Base-by-base conservation (phyloP, 2,797 vertebrate genomes). In the Dendrocincla tyrannina region DNA sequence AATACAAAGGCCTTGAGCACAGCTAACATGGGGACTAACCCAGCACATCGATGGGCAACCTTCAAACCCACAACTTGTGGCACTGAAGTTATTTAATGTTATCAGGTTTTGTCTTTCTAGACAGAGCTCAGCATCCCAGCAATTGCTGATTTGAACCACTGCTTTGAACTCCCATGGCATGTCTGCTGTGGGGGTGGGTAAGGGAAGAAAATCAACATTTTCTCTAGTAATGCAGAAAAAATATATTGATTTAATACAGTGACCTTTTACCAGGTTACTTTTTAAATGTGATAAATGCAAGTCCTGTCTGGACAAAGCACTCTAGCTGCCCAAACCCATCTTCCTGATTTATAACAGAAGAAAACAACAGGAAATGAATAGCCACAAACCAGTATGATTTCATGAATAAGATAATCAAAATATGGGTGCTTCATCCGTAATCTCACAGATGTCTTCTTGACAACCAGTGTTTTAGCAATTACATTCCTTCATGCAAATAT, bases 331-430 rank as follows among this genome's bases (percentile, higher is more conserved):
- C 84, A 84, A 94, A 81, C 70, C 87, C 78, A 93, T 96, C 85
- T 85, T 81, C 88, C 90, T 92, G 85, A 93, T 95, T 89, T 88
- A 60, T 83, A 92, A 91, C 49, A 91, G 77, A 66, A 80, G 84
- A 95, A 96, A 94, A 89, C 69, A 94, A 81, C 89, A 95, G 96
- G 95, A 97, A 96, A 97, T 91, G 82, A 94, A 93, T 9, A 91
- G 89, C 78, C 72, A 66, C 63, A 88, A 95, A 91, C 22, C 93
- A 91, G 85, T 76, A 88, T 2, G 86, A 96, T 89, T 97, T 95
- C 83, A 95, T 96, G 95, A 97, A 97, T 94, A 95, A 96, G 95
- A 95, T 96, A 97, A 97, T 97, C 81, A 97, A 92, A 97, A 95
- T 86, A 93, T 13, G 78, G 93, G 66, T 72, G 76, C 55, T 93